phyloP scores from a whole-genome alignment of 2,113 vertebrate genomes.

The Colinus virginianus region DNA sequence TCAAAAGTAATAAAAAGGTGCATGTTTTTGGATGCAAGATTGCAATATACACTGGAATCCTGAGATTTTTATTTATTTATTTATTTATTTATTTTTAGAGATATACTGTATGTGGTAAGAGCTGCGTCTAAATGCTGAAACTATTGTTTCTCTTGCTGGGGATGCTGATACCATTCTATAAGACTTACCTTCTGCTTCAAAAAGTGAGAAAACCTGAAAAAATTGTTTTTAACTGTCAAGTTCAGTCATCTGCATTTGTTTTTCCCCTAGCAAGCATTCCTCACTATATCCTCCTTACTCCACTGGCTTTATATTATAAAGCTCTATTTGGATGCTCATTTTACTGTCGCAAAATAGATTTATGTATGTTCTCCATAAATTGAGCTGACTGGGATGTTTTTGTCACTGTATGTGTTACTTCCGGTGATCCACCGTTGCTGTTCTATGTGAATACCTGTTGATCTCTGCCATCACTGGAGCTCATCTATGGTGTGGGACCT shows the following conservation, averaged over 20 bases:
- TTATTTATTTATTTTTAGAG: not conserved
- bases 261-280: not conserved
- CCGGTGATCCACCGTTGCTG: not conserved
- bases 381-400: not conserved
- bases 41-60: not conserved
- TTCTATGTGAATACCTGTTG: not conserved
- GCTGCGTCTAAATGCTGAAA: not conserved
- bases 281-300: not conserved
- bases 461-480: not conserved
- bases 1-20: not conserved
- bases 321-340: not conserved
- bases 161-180: not conserved
- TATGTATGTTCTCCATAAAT: not conserved
- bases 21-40: not conserved
- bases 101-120: not conserved
- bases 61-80: not conserved
- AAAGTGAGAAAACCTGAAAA: not conserved
- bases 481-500: not conserved
- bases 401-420: rapidly evolving
- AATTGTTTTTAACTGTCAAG: not conserved
- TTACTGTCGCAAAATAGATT: not conserved
- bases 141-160: not conserved
- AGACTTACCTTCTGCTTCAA: not conserved
- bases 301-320: not conserved
- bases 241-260: not conserved